A percentile compares a stretch with the other conserved stretches of the same genome.
Evolutionary conservation across 2,888 invertebrate genomes (phyloP).

Genomic region (Euzetes globulus): DNA sequence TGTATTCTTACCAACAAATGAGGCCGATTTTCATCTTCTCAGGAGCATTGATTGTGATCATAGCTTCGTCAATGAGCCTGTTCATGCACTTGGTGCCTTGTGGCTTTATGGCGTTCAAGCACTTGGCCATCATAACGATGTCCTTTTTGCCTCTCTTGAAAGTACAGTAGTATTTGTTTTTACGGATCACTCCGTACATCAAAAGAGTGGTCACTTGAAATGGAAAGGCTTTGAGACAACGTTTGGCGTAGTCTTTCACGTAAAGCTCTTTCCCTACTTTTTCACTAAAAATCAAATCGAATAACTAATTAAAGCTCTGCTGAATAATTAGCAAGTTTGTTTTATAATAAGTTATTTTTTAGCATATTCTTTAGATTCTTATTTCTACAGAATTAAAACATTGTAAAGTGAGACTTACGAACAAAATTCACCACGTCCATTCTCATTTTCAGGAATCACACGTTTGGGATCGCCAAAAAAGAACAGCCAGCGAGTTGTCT

Average conservation of each 20-base stretch:
- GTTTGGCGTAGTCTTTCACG: constrained; percentile 29
- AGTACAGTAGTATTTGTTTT: constrained; percentile 33
- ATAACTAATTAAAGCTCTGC: not conserved
- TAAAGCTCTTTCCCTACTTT: constrained; percentile 31
- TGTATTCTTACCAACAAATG: constrained; percentile 31
- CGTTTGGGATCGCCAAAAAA: constrained; percentile 31
- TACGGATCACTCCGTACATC: constrained; percentile 32
- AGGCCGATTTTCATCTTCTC: constrained; percentile 20
- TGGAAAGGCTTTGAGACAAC: constrained; percentile 32
- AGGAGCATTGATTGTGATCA: constrained; percentile 11
- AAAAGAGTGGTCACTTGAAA: constrained; percentile 32
- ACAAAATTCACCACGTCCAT: constrained; percentile 24
- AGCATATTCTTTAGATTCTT: no score
- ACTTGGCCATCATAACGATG: constrained; percentile 30
- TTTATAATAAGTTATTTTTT: no score
- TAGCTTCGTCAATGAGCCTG: constrained; percentile 23
- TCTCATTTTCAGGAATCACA: not conserved
- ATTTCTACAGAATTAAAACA: not conserved
- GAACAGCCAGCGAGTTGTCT: constrained; percentile 31
- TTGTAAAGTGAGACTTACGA: constrained; percentile 20
- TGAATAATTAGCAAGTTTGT: not conserved
- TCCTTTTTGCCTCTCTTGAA: constrained; percentile 28
- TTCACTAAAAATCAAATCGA: not conserved
- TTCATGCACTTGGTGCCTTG: constrained; percentile 21
- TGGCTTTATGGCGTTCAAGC: constrained; percentile 31